Conservation (phyloP, 1,140 invertebrate genomes). For the Pseudoatta argentina region DNA sequence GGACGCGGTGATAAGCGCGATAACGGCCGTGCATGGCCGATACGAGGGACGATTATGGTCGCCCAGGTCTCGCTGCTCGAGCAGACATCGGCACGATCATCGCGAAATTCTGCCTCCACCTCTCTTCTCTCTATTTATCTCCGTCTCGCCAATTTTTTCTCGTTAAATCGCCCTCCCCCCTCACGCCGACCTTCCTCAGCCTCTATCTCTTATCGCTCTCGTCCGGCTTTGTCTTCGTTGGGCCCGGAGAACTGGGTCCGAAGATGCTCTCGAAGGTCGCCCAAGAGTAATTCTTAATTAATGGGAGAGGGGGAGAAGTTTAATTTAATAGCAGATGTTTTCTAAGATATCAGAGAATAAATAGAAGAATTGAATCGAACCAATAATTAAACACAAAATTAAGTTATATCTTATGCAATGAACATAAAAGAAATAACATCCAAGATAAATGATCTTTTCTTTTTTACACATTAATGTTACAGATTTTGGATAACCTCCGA, state of each 20-base stretch:
- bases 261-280: conserved; percentile 39
- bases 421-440: neutral
- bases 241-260: conserved; percentile 30
- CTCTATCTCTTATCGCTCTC: conserved; percentile 52
- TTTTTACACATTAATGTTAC: neutral
- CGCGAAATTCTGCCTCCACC: conserved; percentile 71
- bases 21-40: conserved; percentile 83
- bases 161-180: conserved; percentile 32
- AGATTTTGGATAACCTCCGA: neutral
- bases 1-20: conserved; percentile 86
- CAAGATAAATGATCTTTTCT: neutral
- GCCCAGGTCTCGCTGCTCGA: conserved; percentile 72
- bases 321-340: conserved; percentile 28
- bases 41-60: conserved; percentile 86
- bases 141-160: conserved; percentile 30
- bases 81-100: conserved; percentile 82
- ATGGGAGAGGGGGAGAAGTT: neutral
- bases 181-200: no score
- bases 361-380: neutral
- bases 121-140: conserved; percentile 49
- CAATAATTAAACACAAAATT: conserved; percentile 7
- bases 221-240: conserved; percentile 60
- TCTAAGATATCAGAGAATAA: neutral
- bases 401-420: neutral
- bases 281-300: conserved; percentile 57